Percentiles rank a stretch among this genome's conserved stretches.
These are phyloP conservation scores for Jaculus jaculus DNA, from an alignment of 2,113 vertebrate species.

Conservation along the genomic window DNA sequence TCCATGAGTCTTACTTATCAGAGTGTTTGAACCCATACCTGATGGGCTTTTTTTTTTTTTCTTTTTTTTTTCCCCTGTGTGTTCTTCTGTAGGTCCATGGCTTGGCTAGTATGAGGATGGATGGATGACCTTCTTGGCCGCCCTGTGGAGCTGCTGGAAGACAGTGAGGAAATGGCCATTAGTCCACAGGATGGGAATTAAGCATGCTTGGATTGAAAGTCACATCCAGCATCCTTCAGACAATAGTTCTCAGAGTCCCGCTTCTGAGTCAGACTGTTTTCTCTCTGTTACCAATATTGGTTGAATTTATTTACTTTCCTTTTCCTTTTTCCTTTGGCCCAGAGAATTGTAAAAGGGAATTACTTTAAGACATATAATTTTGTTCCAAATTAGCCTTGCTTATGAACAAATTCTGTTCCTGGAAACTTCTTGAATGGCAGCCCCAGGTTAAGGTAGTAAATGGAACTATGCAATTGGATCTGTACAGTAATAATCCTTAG, in stretches of 20 bases:
- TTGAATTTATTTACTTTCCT: not conserved
- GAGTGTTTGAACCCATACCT: not conserved
- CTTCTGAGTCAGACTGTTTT: not conserved
- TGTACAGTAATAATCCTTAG: constrained; percentile 34
- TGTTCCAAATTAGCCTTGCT: constrained; percentile 48
- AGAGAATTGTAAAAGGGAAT: constrained; percentile 21
- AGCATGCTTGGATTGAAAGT: not conserved
- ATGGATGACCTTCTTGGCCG: not conserved
- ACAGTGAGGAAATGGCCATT: not conserved
- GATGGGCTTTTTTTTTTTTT: constrained; percentile 53
- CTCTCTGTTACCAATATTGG: not conserved
- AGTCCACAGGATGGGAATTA: not conserved
- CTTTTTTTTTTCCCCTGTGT: constrained; percentile 43
- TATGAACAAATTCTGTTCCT: constrained; percentile 37
- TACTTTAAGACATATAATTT: constrained; percentile 39
- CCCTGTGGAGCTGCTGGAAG: not conserved
- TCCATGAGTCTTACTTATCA: not conserved
- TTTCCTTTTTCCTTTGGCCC: not conserved
- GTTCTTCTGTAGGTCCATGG: constrained; percentile 14
- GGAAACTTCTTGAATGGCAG: constrained; percentile 14
- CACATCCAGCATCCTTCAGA: not conserved
- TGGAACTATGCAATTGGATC: constrained; percentile 29
- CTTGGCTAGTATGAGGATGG: not conserved
- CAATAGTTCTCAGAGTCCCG: not conserved
- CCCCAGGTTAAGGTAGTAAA: not conserved